These are phyloP conservation scores for Delia radicum DNA, from an alignment of 1,140 invertebrate species.

Conservation along the genomic window DNA sequence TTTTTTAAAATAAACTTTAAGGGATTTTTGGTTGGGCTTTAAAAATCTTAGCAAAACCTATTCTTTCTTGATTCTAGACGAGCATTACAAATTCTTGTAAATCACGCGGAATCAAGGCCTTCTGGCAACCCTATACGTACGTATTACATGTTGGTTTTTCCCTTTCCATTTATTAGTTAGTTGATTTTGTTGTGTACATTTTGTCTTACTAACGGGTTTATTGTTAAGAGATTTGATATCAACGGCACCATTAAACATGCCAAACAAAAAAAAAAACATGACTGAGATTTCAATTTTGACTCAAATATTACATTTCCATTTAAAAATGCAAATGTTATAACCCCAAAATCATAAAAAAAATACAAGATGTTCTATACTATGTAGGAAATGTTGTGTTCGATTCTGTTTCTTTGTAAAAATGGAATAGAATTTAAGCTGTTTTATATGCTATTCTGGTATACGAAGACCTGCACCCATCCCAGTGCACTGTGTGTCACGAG, in stretches of 20 bases:
- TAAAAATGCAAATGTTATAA: constrained; percentile 17
- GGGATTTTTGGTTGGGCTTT: too few species aligned
- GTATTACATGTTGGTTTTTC: too few species aligned
- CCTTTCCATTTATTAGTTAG: neutral
- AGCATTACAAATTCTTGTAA: too few species aligned
- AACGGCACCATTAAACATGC: constrained; percentile 18
- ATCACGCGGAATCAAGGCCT: too few species aligned
- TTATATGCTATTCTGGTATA: neutral
- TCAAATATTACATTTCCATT: constrained; percentile 5
- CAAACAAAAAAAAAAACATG: too few species aligned
- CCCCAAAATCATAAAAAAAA: neutral
- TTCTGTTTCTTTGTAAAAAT: neutral
- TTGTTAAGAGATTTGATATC: constrained; percentile 7
- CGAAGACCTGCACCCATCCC: too few species aligned
- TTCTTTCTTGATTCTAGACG: too few species aligned
- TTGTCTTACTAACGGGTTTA: constrained; percentile 2
- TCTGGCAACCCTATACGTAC: too few species aligned
- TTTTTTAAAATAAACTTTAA: too few species aligned
- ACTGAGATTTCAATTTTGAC: neutral
- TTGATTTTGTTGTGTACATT: neutral
- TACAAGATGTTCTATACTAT: too few species aligned
- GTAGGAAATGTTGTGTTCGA: neutral
- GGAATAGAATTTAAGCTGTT: neutral
- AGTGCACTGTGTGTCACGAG: too few species aligned
- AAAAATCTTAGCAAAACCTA: too few species aligned